phyloP scores from a whole-genome alignment of 1,140 invertebrate genomes.

The Diploscapter pachys region DNA sequence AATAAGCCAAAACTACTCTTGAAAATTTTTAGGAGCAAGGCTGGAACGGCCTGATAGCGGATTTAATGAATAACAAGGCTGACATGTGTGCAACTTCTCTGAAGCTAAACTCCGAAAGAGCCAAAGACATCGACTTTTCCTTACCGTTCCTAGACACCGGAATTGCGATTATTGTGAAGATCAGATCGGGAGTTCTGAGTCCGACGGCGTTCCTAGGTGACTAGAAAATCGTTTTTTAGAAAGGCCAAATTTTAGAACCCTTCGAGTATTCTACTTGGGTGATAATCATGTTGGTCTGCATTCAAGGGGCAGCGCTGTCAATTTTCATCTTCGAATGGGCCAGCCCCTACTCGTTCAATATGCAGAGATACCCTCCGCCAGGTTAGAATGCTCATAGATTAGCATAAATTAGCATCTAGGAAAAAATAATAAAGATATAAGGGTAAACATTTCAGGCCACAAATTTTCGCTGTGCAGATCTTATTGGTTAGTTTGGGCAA shows the following conservation, averaged over 20 bases:
- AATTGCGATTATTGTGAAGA: constrained; percentile 92
- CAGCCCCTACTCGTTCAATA: constrained; percentile 86
- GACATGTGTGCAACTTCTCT: constrained; percentile 95
- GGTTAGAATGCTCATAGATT: constrained; percentile 30
- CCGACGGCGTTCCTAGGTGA: constrained; percentile 92
- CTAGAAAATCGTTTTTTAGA: constrained; percentile 6
- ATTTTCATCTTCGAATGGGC: constrained; percentile 98
- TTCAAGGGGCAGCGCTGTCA: constrained; percentile 89
- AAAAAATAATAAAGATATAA: too few species aligned
- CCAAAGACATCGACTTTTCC: constrained; percentile 80
- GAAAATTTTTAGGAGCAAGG: constrained; percentile 69
- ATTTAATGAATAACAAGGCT: constrained; percentile 81
- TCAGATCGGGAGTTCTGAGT: constrained; percentile 93
- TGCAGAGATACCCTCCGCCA: constrained; percentile 70
- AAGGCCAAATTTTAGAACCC: constrained; percentile 70
- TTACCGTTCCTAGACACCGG: constrained; percentile 97
- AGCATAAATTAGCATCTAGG: not conserved
- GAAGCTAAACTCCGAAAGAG: constrained; percentile 91
- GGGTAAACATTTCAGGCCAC: constrained; percentile 60
- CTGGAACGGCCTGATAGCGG: constrained; percentile 93
- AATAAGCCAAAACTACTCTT: too few species aligned
- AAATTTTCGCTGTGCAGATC: constrained; percentile 92
- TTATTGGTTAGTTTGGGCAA: constrained; percentile 99
- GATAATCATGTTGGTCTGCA: constrained; percentile 89
- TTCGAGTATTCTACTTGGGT: constrained; percentile 98